Evolutionary conservation across 2,888 invertebrate species (phyloP).

Genomic region (Myopa testacea): DNA sequence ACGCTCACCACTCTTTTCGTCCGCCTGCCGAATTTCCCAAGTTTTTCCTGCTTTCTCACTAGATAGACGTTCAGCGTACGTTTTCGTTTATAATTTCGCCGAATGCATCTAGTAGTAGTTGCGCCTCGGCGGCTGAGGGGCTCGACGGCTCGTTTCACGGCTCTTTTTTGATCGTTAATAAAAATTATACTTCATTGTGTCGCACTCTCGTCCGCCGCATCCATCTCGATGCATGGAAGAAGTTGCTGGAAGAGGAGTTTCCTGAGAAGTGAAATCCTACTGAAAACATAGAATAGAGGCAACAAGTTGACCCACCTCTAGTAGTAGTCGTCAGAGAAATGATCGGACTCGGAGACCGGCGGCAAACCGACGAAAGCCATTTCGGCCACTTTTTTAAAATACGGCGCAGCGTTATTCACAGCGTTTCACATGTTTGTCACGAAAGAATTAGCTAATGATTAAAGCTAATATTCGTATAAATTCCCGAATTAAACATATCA

Average conservation of each 20-base stretch:
- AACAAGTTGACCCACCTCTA: too few species aligned
- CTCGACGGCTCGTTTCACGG: conserved; percentile 11
- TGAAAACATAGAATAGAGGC: background rate
- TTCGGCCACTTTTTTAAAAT: background rate
- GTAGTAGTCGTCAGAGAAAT: too few species aligned
- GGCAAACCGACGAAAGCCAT: background rate
- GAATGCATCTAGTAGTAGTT: conserved; percentile 62
- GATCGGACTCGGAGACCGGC: background rate
- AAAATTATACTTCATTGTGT: background rate
- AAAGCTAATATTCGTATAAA: too few species aligned
- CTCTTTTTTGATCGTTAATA: background rate
- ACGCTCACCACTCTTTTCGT: background rate
- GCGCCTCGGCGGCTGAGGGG: conserved; percentile 56
- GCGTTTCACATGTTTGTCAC: too few species aligned
- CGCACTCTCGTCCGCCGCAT: background rate
- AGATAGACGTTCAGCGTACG: conserved; percentile 23
- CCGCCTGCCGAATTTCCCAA: conserved; percentile 33
- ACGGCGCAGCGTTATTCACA: too few species aligned
- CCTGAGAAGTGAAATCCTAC: background rate
- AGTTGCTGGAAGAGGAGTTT: background rate
- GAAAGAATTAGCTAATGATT: too few species aligned
- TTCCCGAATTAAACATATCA: too few species aligned
- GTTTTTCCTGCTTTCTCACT: conserved; percentile 31
- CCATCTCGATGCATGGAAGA: background rate
- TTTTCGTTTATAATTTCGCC: conserved; percentile 63